phyloP scores from a whole-genome alignment of 1,140 invertebrate genomes.

The Schlechtendalia chinensis region DNA sequence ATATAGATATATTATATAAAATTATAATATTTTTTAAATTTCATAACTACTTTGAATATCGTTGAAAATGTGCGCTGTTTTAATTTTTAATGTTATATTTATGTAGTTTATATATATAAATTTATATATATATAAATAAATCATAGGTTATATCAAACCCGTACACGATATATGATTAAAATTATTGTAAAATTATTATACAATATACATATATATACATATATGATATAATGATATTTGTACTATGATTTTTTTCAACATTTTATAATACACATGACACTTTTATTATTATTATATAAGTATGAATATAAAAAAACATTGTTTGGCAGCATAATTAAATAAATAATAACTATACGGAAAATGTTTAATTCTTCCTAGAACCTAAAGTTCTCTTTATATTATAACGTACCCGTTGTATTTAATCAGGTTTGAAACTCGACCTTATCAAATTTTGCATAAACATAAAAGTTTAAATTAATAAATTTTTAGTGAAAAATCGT shows the following conservation, averaged over 20 bases:
- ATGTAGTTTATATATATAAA: neutral
- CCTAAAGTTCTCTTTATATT: no score
- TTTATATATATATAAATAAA: neutral
- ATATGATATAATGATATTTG: no score
- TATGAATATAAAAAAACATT: no score
- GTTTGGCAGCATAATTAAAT: no score
- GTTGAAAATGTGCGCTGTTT: neutral
- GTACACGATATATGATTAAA: neutral
- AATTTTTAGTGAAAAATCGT: neutral
- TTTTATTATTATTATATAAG: no score
- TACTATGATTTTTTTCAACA: no score
- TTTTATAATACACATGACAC: no score
- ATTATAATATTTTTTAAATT: neutral
- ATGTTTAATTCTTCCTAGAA: no score
- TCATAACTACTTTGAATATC: neutral
- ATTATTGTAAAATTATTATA: neutral
- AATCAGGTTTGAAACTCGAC: neutral
- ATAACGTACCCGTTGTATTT: no score
- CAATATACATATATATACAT: no score
- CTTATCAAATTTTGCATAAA: neutral
- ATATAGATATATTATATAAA: neutral
- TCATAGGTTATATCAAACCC: neutral
- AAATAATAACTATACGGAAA: no score
- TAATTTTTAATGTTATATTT: conserved; percentile 12
- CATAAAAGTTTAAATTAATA: neutral